phyloP scores from a whole-genome alignment of 1,140 invertebrate genomes.

The Diabrotica virgifera region DNA sequence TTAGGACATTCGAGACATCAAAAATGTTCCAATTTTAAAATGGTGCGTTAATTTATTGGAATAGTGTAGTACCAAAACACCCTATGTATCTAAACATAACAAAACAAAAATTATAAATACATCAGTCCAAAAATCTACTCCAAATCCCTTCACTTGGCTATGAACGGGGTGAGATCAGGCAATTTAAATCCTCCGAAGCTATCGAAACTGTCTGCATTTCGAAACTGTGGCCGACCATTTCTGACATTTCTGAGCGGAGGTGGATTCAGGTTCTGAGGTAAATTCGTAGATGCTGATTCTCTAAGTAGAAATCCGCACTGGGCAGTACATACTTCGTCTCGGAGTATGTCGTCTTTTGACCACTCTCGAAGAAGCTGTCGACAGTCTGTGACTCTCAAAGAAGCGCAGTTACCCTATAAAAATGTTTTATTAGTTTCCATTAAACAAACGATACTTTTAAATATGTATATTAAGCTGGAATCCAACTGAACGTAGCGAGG shows the following conservation, averaged over 20 bases:
- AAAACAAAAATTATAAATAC: neutral
- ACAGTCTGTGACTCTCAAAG: conserved; percentile 84
- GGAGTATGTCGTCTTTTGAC: conserved; percentile 74
- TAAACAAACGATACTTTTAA: too few species aligned
- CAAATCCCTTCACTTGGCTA: conserved; percentile 41
- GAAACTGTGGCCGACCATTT: conserved; percentile 41
- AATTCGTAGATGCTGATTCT: conserved; percentile 36
- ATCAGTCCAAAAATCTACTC: neutral
- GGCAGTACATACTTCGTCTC: conserved; percentile 85
- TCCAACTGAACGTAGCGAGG: too few species aligned
- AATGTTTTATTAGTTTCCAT: neutral
- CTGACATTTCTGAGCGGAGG: conserved; percentile 47
- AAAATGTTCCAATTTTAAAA: too few species aligned
- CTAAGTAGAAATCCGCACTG: conserved; percentile 73
- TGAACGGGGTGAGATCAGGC: conserved; percentile 63
- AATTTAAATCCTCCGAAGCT: conserved; percentile 54
- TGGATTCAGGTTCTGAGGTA: conserved; percentile 39
- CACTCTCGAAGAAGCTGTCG: conserved; percentile 76
- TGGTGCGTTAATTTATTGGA: too few species aligned
- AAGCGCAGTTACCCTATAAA: conserved; percentile 84
- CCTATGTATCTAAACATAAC: too few species aligned
- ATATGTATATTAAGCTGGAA: too few species aligned
- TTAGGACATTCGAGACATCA: too few species aligned
- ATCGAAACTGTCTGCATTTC: conserved; percentile 35
- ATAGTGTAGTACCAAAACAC: too few species aligned